Percentiles rank a stretch among this genome's conserved stretches.
Evolutionary conservation across 2,113 vertebrate species (phyloP).

Genomic region (Ochotona curzoniae): DNA sequence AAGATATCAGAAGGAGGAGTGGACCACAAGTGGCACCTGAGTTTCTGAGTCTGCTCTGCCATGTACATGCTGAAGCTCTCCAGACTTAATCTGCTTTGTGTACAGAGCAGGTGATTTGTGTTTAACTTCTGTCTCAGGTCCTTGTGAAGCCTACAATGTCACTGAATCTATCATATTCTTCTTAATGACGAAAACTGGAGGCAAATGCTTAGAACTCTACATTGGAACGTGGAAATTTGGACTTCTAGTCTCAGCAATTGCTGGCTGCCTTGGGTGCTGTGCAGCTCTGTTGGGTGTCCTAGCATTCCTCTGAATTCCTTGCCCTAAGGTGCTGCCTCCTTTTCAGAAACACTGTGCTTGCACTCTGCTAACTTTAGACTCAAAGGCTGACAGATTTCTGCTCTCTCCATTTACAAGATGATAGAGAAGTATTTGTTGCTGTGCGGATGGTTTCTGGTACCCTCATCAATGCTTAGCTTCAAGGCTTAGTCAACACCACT

Average conservation of each 20-base stretch:
- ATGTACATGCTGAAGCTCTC: not conserved
- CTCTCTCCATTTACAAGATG: not conserved
- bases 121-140: not conserved
- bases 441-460: not conserved
- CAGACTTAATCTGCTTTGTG: not conserved
- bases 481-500: not conserved
- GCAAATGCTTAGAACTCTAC: not conserved
- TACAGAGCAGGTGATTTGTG: not conserved
- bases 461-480: not conserved
- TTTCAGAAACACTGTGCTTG: not conserved
- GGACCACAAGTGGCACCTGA: not conserved
- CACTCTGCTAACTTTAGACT: not conserved
- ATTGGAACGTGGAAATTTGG: not conserved
- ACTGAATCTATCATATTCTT: not conserved
- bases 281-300: not conserved
- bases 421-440: not conserved
- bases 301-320: not conserved
- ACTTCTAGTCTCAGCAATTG: not conserved
- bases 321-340: not conserved
- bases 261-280: not conserved
- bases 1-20: not conserved
- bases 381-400: not conserved
- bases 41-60: not conserved
- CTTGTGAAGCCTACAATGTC: not conserved
- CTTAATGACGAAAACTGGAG: not conserved